These are phyloP conservation scores for Alexandromys oeconomus DNA, from an alignment of 2,797 vertebrate genomes.

Conservation along the genomic window DNA sequence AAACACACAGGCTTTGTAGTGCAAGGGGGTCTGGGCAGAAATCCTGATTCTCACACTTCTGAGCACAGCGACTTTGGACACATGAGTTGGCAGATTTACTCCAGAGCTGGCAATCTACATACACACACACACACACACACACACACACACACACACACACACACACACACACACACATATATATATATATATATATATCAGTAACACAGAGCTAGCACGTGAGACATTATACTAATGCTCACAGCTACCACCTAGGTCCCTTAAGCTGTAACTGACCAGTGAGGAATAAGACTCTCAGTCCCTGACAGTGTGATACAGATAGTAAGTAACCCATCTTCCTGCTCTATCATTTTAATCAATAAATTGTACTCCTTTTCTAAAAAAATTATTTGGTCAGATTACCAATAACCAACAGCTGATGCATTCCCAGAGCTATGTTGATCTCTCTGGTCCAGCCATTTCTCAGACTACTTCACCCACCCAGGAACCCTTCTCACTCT, in stretches of 20 bases:
- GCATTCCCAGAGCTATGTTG: neutral
- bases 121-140: no score
- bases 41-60: conserved; percentile 4
- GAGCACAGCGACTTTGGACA: neutral
- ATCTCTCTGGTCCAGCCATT: neutral
- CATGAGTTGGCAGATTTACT: neutral
- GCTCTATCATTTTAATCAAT: conserved; percentile 24
- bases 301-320: neutral
- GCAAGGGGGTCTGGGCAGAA: neutral
- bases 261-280: neutral
- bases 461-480: neutral
- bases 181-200: no score
- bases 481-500: neutral
- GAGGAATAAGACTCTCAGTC: neutral
- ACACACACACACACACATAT: no score
- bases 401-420: conserved; percentile 9
- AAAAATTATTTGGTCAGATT: neutral
- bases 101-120: neutral
- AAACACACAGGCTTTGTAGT: neutral
- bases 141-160: no score
- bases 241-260: neutral
- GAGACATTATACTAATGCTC: neutral
- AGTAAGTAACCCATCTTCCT: neutral
- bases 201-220: neutral
- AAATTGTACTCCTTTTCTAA: neutral